Base-by-base conservation (phyloP, 1,140 invertebrate species). In the Heliconius nattereri region DNA sequence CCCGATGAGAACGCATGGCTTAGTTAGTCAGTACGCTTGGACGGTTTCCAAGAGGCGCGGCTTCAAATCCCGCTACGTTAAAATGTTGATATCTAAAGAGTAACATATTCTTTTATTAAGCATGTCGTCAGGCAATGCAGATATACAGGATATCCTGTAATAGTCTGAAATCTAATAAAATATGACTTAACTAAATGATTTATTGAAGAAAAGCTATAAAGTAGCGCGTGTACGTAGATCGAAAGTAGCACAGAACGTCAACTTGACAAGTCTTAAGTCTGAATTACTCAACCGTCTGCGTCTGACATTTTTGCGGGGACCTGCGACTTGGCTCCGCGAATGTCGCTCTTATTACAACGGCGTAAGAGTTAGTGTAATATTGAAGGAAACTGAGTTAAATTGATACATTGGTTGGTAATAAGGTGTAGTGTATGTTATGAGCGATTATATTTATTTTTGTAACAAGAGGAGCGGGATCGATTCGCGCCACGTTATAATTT, bases 261-360 rank as follows among this genome's bases (percentile, higher is more conserved):
- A 73, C 72, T 37, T 75, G 52, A 35, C 20, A 16, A 75, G 37
- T 60, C 52, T 76, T 52, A 26, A 80, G 20, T 66, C 26, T 66
- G 49, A 71, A 54, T 82, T 82, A 52, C 81, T 49, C 74, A 82
- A 79, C 60, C 70, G 75, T 75, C 75, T 76, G 75, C 37, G 75
- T 74, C 32, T 80, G 82, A 81, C 82, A 83, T 83, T 81, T 83
- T 83, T 81, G 73, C 76, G 32, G 32, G 20, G 52, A 75, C 54
- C 75, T 66, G 75, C 26, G 35, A n/a, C 16, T 29, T 3, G 52
- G 11, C 19, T 37, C 9, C n/a, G 8, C 19, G 8, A 75, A 54
- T 70, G 9, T 78, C 45, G 32, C 19, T 37, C 35, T 75, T 75
- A 78, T 78, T 32, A 0, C 13, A 11, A 54, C 0, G 13, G 49